Percentiles rank a stretch among this genome's conserved stretches.
phyloP scores from a whole-genome alignment of 2,888 invertebrate genomes.

The Cenopis cana region DNA sequence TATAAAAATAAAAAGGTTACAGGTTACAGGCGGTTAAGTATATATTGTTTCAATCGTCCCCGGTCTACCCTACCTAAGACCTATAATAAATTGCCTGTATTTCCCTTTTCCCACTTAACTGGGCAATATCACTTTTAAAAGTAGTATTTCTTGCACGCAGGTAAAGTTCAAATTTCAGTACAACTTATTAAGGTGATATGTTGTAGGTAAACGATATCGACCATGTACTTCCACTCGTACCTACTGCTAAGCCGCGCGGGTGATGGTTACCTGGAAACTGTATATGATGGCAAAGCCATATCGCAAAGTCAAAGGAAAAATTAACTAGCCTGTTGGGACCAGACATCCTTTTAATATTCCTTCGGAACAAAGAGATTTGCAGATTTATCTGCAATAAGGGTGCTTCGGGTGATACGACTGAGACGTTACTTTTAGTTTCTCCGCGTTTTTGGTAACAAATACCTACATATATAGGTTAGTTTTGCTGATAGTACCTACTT shows the following conservation, averaged over 20 bases:
- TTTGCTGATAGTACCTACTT: no score
- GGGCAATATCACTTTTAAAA: not conserved
- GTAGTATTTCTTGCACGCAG: not conserved
- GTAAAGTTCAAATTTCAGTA: not conserved
- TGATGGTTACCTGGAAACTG: constrained; percentile 12
- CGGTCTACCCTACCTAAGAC: no score
- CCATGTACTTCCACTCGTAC: not conserved
- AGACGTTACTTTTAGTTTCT: no score
- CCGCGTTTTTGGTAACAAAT: no score
- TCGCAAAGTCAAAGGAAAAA: constrained; percentile 18
- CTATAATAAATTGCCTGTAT: not conserved
- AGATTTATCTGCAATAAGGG: not conserved
- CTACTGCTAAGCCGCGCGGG: not conserved
- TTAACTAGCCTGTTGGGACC: constrained; percentile 4
- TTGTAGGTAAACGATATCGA: no score
- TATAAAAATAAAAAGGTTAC: no score
- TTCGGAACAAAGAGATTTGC: not conserved
- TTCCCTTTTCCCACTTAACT: not conserved
- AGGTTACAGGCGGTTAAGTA: no score
- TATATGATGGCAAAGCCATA: constrained; percentile 10
- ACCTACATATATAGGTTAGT: no score
- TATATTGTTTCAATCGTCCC: no score
- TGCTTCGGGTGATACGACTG: not conserved
- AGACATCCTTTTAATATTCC: constrained; percentile 18
- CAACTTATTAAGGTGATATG: not conserved